Evolutionary conservation across 2,113 vertebrate genomes (phyloP).

Genomic region (Ophthalmotilapia sp.): DNA sequence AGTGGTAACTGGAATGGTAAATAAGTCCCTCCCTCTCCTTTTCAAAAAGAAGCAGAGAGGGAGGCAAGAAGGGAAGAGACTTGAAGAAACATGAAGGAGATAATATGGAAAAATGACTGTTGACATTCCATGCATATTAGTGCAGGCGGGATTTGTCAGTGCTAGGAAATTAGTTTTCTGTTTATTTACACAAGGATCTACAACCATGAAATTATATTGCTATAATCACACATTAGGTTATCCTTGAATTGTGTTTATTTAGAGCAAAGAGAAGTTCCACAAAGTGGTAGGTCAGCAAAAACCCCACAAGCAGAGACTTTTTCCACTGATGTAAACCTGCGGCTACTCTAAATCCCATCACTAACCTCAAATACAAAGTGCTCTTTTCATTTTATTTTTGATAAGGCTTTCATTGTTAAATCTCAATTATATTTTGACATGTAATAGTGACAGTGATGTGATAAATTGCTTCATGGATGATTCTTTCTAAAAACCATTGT

Average conservation of each 20-base stretch:
- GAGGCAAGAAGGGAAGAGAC: not conserved
- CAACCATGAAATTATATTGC: slow-evolving; percentile 13
- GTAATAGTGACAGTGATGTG: not conserved
- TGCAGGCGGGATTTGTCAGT: slow-evolving; percentile 21
- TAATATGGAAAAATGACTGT: slow-evolving; percentile 13
- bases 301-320: not conserved
- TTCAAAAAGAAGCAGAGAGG: not conserved
- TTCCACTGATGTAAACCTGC: not conserved
- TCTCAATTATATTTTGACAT: not conserved
- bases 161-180: slow-evolving; percentile 38
- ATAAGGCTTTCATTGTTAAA: not conserved
- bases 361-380: not conserved
- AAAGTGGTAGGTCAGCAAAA: not conserved
- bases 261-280: not conserved
- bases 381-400: not conserved
- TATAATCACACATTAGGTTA: slow-evolving; percentile 38
- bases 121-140: slow-evolving; percentile 40
- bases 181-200: slow-evolving; percentile 45
- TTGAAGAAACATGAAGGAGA: slow-evolving; percentile 43
- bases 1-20: not conserved
- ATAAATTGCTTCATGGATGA: not conserved
- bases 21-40: not conserved
- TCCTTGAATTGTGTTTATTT: slow-evolving; percentile 39
- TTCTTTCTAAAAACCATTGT: not conserved
- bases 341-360: not conserved